phyloP scores from a whole-genome alignment of 2,888 invertebrate genomes.

The Limnephilus rhombicus region DNA sequence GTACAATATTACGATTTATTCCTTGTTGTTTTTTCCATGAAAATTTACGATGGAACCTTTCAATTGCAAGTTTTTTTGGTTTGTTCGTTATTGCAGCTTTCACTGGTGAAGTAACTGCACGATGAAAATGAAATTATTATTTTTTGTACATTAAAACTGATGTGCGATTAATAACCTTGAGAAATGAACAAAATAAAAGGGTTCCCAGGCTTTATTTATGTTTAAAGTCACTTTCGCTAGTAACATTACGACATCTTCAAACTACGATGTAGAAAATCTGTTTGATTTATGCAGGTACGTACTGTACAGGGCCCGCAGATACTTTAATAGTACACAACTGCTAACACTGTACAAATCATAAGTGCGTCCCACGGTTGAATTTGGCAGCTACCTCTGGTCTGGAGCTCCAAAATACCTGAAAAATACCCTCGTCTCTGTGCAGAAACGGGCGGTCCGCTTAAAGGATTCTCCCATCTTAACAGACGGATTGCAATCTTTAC shows the following conservation, averaged over 20 bases:
- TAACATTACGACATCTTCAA: neutral
- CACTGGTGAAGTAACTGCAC: neutral
- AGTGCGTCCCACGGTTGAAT: no score
- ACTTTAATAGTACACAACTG: no score
- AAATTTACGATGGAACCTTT: slow-evolving; percentile 34
- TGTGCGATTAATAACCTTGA: neutral
- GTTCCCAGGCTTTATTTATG: neutral
- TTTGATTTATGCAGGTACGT: no score
- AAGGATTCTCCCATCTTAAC: no score
- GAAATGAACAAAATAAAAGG: neutral
- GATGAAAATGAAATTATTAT: neutral
- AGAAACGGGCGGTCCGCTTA: no score
- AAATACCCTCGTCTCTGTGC: no score
- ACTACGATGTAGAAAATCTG: neutral
- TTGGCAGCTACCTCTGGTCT: no score
- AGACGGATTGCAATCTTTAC: no score
- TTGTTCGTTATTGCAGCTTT: neutral
- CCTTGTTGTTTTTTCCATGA: slow-evolving; percentile 33
- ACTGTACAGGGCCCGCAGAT: no score
- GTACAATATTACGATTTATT: slow-evolving; percentile 46
- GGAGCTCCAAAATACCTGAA: no score
- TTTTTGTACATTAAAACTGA: neutral
- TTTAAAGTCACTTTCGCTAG: neutral
- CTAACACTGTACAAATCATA: no score
- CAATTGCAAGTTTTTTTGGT: slow-evolving; percentile 27